Conservation (phyloP, 2,113 vertebrate species). For the Scolopax mira region DNA sequence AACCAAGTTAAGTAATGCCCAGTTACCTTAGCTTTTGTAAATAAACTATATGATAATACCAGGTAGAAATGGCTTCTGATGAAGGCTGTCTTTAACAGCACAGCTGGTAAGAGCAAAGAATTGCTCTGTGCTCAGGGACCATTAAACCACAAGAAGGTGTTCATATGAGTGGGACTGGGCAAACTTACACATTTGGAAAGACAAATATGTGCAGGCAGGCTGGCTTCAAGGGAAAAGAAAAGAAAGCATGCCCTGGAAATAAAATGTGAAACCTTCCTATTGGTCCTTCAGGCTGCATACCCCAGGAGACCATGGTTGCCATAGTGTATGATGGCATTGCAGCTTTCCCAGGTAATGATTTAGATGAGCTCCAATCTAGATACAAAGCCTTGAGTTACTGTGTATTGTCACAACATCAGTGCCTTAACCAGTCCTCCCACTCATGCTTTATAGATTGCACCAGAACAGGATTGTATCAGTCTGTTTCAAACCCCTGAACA, state of each 20-base stretch:
- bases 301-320: neutral
- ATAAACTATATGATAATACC: neutral
- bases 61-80: neutral
- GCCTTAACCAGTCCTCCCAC: constrained; percentile 6
- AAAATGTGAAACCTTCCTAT: neutral
- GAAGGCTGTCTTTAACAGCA: neutral
- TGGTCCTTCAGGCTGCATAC: neutral
- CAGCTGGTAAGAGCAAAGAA: neutral
- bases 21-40: constrained; percentile 1
- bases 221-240: neutral
- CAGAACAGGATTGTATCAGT: neutral
- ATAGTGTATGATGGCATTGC: neutral
- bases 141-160: neutral
- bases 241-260: neutral
- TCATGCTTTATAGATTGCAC: neutral
- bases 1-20: neutral
- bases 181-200: neutral
- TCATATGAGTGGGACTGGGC: neutral
- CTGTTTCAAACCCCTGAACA: constrained; percentile 11
- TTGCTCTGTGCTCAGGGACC: neutral
- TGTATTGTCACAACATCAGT: neutral
- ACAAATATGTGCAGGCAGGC: neutral
- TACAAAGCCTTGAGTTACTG: constrained; percentile 12
- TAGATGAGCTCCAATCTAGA: neutral
- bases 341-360: neutral